Evolutionary conservation across 2,113 vertebrate genomes (phyloP), one percentile per base, ranked within the genome.

Genomic region (Melanerpes formicivorus): DNA sequence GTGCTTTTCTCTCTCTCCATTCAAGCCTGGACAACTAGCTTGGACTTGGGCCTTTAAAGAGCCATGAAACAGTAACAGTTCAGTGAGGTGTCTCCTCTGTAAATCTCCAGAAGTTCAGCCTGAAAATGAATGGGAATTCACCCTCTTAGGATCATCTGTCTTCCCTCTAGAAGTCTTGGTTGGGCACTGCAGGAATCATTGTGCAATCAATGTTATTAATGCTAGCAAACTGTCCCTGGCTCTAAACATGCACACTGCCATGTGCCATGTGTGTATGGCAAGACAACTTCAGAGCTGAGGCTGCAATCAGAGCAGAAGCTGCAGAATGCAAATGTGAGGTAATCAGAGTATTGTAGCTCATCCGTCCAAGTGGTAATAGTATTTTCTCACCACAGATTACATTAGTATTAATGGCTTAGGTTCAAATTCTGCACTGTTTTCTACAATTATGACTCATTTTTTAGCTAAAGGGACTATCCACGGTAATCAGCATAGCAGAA

Each of bases 351-450:
- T 80, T 92, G 89, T 96, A 96, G 91, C 76, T 91, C 91, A 92
- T 93, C 95, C 80, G 77, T 91, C 91, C 87, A 89, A 83, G 90
- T 52, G 87, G 92, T 96, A 91, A 94, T 92, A 91, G 89, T 87
- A 91, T 96, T 95, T 95, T 93, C 95, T 92, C 93, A 94, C 95
- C 70, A 67, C 90, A 87, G 87, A 90, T 96, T 93, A 86, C 89
- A 93, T 78, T 94, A 91, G 73, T 82, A 78, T 93, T 95, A 96
- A 93, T 92, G 81, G 87, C 91, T 92, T 92, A 83, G 62, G 87
- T 91, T 91, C 89, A 85, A 94, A 92, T 91, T 92, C 94, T 91
- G 82, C 44, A 64, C 84, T 96, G 91, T 93, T 92, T 96, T 92
- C 92, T 77, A 80, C 78, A 93, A 87, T 92, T 93, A 90, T 85